phyloP scores from a whole-genome alignment of 2,113 vertebrate species.

The Progne subis region DNA sequence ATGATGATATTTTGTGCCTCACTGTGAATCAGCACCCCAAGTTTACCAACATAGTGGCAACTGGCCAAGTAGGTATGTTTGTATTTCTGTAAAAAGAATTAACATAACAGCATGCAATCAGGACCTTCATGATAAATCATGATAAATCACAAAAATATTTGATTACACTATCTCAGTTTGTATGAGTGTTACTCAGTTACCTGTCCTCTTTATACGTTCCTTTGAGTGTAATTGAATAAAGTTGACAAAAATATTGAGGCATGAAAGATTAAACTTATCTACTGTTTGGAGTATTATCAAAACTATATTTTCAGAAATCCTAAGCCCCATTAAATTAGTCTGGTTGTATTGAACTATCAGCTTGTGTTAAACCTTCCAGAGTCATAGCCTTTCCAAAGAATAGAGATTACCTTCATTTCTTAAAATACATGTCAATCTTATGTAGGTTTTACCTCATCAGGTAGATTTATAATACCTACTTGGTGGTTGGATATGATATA shows the following conservation, averaged over 20 bases:
- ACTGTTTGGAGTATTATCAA: constrained; percentile 18
- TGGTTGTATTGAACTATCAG: background rate
- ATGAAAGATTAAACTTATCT: background rate
- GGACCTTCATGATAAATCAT: constrained; percentile 40
- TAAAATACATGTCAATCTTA: background rate
- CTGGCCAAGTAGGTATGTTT: constrained; percentile 99
- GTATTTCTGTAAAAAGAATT: constrained; percentile 74
- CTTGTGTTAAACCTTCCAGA: background rate
- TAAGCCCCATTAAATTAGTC: constrained; percentile 31
- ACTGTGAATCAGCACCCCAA: constrained; percentile 99
- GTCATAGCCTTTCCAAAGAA: background rate
- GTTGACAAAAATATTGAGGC: background rate
- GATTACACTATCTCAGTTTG: constrained; percentile 51
- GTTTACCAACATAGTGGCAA: constrained; percentile 98
- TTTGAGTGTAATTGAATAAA: constrained; percentile 4
- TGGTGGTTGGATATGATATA: background rate
- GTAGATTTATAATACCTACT: background rate
- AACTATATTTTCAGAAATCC: background rate
- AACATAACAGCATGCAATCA: constrained; percentile 33
- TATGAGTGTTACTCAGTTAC: constrained; percentile 71
- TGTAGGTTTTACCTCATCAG: background rate
- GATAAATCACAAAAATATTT: constrained; percentile 31
- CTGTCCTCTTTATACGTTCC: constrained; percentile 48
- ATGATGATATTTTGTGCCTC: constrained; percentile 98
- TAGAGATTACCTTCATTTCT: background rate